Evolutionary conservation across 1,140 invertebrate species (phyloP), one percentile per base, ranked within the genome.

Genomic region (Calycopis cecrops): DNA sequence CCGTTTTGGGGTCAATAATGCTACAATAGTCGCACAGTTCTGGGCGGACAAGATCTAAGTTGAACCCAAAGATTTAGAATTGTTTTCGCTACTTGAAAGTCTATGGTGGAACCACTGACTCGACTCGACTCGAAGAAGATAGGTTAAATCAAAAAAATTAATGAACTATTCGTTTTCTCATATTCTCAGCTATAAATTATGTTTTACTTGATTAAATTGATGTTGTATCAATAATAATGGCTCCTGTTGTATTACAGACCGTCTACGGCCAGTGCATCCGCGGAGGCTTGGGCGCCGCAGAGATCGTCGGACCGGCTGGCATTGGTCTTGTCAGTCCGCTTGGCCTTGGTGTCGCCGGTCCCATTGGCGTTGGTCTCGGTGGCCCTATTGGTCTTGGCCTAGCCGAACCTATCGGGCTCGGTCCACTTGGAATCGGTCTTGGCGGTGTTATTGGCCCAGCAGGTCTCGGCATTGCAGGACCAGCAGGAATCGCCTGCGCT

Each of bases 371-470:
- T 12, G 37, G 38, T 18, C 17, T 44, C 6, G 37, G 37, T 14
- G 37, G 16, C 42, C 18, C 12, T n/a, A 2, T 33, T 28, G 37
- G 38, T 4, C 28, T 16, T 18, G 28, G 14, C 16, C 1, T 50
- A 1, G 38, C 52, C 14, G 52, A 37, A 12, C 21, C 2, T 28
- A 2, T 28, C 2, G 21, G 21, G 2, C 21, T 28, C 6, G 21
- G 21, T 28, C 21, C 21, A 28, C 21, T 2, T 6, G 21, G 21
- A 3, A 2, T 28, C 21, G 21, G 21, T 9, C 11, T 21, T 21
- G 63, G 62, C 38, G 60, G 64, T 9, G 65, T 55, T 21, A 38
- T 28, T 7, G 65, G 62, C 16, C 48, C 48, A 17, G 62, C 60
- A 1, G 56, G 60, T 14, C 44, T 68, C 9, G 40, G 14, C 16